Base-by-base conservation (phyloP, 2,888 invertebrate species). In the Hyppa rectilinea region DNA sequence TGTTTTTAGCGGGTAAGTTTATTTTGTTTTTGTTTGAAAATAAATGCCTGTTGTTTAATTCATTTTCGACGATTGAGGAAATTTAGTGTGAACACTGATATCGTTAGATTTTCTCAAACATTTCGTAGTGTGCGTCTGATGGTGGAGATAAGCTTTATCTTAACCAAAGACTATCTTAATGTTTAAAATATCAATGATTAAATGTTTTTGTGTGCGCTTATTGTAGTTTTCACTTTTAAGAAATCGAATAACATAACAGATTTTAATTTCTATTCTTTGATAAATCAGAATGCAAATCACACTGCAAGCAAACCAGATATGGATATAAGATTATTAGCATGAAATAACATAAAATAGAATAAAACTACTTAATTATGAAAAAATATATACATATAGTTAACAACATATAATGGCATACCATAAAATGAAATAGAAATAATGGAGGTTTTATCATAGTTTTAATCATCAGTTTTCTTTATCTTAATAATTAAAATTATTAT, bases 1-100 rank as follows among this genome's bases (percentile, higher is more conserved):
- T 86, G 49, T 83, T 76, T 85, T 84, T 85, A 78, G 87, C 87
- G 86, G 89, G 92, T 92, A 87, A 90, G 91, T 86, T 79, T 71
- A 55, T 14, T 20, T 50, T 76, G 36, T 49, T 66, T 68, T 36
- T 43, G n/a, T 49, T 66, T 20, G 14, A 45, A 31, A 38, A 40
- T 45, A 26, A 26, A 38, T 31, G 53, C 26, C 4, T 34, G 31
- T 20, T 36, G 68, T 52, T 49, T 29, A 47, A 3, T 64, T 31
- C 2, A 23, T 31, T 52, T n/a, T 49, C 29, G 23, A 23, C 55
- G 34, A 23, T 17, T 43, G 12, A 2, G 31, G 61, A 62, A 47
- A 49, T 45, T 2, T n/a, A 59, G 29, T 34, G 23, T 14, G 14
- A 38, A 34, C 4, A 45, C 12, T 29, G 53, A 40, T 71, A 71